Percentiles rank a stretch among this genome's conserved stretches.
These are phyloP conservation scores for Clistopyga incitator DNA, from an alignment of 2,888 invertebrate genomes.

Conservation along the genomic window DNA sequence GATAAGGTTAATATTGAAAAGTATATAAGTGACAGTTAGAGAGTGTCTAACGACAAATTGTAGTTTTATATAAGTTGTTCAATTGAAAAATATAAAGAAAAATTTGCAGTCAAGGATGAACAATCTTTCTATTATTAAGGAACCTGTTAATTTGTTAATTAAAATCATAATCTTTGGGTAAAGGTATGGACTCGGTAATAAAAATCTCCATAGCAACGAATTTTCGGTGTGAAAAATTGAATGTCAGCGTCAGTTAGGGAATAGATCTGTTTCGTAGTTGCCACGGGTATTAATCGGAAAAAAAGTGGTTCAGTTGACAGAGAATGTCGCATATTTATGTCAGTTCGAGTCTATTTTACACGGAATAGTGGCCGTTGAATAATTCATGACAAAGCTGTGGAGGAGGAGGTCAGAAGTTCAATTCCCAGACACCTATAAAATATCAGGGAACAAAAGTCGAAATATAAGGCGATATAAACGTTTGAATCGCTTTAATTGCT, in stretches of 20 bases:
- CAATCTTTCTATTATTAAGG: neutral
- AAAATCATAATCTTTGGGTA: too few relatives aligned
- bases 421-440: conserved; percentile 5
- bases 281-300: neutral
- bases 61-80: too few relatives aligned
- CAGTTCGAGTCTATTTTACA: neutral
- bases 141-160: too few relatives aligned
- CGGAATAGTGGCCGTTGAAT: neutral
- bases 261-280: neutral
- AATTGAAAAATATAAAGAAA: too few relatives aligned
- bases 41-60: too few relatives aligned
- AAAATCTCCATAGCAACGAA: too few relatives aligned
- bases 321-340: neutral
- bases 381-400: neutral
- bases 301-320: too few relatives aligned
- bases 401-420: neutral
- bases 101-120: neutral
- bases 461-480: conserved; percentile 3
- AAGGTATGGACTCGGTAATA: too few relatives aligned
- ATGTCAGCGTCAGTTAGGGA: too few relatives aligned
- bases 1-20: too few relatives aligned
- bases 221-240: too few relatives aligned
- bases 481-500: conserved; percentile 45
- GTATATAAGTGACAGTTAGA: too few relatives aligned
- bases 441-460: conserved; percentile 1